Evolutionary conservation across 2,888 invertebrate species (phyloP), one percentile per base, ranked within the genome.

Genomic region (Vesta saturnalis): DNA sequence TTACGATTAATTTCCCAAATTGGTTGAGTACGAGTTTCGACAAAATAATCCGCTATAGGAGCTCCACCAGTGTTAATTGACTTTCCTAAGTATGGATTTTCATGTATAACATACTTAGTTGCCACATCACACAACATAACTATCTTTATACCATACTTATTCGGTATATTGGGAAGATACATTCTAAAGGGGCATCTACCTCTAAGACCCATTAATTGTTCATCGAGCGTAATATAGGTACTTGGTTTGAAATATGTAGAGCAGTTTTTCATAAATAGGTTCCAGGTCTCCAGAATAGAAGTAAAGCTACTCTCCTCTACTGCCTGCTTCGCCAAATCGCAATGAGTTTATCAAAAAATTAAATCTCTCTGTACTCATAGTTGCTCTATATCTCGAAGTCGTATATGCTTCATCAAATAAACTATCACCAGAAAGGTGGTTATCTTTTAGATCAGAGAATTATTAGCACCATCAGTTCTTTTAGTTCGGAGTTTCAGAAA

Each of bases 141-240:
- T 56, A 81, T 72, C 71, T 81, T 81, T 6, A 81, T 70, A 1
- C 79, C 79, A 73, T 79, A 79, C 65, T 79, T 77, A n/a, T 70
- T 67, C 2, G 78, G 77, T 43, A 79, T 80, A 52, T 76, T 78
- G 12, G 78, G 79, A 35, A 80, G 79, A 64, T 78, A 80, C 77
- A 80, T 75, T 66, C 75, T 68, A 66, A 78, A 79, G 18, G 70
- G 60, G 60, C 74, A 75, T 30, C 73, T 30, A 14, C 75, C 77
- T 57, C 75, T 22, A 67, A 77, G 79, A 39, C 58, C 67, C 39
- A 79, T 49, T 18, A 78, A 69, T 72, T 78, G 76, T 73, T 80
- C 76, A 63, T 78, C 77, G 21, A 78, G 71, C n/a, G 74, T 77
- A 14, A 71, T 56, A 55, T 77, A 70, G 23, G 69, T 67, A n/a